These are phyloP conservation scores for Apeira syringaria DNA, from an alignment of 2,888 invertebrate species.

Conservation along the genomic window DNA sequence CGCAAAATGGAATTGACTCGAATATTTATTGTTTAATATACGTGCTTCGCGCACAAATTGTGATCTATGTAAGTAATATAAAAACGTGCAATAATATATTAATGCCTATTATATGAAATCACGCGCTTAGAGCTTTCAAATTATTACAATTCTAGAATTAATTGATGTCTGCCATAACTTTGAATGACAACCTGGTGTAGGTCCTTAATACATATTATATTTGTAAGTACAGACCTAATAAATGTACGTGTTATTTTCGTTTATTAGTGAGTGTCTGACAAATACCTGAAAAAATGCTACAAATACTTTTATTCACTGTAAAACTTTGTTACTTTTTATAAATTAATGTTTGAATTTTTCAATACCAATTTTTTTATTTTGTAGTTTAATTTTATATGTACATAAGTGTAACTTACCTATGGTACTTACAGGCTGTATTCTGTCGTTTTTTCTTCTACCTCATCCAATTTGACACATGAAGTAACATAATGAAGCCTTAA, in stretches of 20 bases:
- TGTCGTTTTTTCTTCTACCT: neutral
- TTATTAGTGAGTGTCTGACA: constrained; percentile 45
- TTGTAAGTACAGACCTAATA: constrained; percentile 20
- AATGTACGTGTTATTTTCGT: constrained; percentile 42
- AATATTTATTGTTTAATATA: constrained; percentile 39
- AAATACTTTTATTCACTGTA: constrained; percentile 40
- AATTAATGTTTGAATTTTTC: neutral
- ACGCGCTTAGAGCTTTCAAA: constrained; percentile 53
- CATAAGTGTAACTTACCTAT: too few species aligned
- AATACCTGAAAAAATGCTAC: constrained; percentile 39
- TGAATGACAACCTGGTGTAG: constrained; percentile 41
- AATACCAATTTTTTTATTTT: neutral
- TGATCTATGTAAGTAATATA: constrained; percentile 47
- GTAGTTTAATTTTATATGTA: too few species aligned
- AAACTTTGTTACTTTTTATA: neutral
- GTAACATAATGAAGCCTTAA: constrained; percentile 15
- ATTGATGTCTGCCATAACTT: constrained; percentile 38
- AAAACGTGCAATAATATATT: constrained; percentile 52
- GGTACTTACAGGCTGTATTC: too few species aligned
- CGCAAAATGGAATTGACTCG: constrained; percentile 28
- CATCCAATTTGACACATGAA: constrained; percentile 2
- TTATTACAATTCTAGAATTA: constrained; percentile 40
- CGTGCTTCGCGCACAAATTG: constrained; percentile 54
- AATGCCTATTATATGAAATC: constrained; percentile 38
- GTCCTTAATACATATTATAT: constrained; percentile 5